Conservation (phyloP, 2,888 invertebrate genomes). For the Agriopis aurantiaria region DNA sequence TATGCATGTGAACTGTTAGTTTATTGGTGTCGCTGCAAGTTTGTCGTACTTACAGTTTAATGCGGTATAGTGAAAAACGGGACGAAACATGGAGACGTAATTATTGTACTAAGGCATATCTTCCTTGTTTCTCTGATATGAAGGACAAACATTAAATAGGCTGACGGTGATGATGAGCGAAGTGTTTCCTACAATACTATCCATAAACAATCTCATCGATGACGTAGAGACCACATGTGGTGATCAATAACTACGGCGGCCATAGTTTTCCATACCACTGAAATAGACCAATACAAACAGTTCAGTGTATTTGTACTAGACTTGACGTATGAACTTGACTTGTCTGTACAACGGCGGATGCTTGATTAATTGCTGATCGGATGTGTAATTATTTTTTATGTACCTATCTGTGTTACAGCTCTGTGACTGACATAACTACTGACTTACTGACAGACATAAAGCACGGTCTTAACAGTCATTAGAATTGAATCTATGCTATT, state of each 20-base stretch:
- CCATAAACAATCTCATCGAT: slow-evolving; percentile 4
- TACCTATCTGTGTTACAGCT: too few species aligned
- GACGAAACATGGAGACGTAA: too few species aligned
- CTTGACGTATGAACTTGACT: slow-evolving; percentile 41
- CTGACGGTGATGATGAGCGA: too few species aligned
- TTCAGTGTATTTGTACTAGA: slow-evolving; percentile 17
- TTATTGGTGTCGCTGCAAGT: too few species aligned
- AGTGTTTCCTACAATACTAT: too few species aligned
- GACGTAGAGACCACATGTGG: slow-evolving; percentile 29
- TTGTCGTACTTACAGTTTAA: too few species aligned
- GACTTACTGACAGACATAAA: not conserved
- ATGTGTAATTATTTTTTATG: not conserved
- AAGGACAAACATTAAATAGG: too few species aligned
- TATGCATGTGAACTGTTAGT: too few species aligned
- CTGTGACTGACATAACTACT: not conserved
- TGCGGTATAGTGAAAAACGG: too few species aligned
- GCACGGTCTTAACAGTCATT: not conserved
- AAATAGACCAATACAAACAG: slow-evolving; percentile 42
- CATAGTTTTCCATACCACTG: slow-evolving; percentile 25
- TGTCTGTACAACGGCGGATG: slow-evolving; percentile 30
- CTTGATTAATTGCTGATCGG: slow-evolving; percentile 18
- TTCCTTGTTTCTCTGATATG: too few species aligned
- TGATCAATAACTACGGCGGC: slow-evolving; percentile 23
- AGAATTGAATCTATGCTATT: too few species aligned
- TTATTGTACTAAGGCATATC: too few species aligned